Percentiles rank a stretch among this genome's conserved stretches.
phyloP scores from a whole-genome alignment of 2,888 invertebrate genomes.

The Metopia argyrocephala region DNA sequence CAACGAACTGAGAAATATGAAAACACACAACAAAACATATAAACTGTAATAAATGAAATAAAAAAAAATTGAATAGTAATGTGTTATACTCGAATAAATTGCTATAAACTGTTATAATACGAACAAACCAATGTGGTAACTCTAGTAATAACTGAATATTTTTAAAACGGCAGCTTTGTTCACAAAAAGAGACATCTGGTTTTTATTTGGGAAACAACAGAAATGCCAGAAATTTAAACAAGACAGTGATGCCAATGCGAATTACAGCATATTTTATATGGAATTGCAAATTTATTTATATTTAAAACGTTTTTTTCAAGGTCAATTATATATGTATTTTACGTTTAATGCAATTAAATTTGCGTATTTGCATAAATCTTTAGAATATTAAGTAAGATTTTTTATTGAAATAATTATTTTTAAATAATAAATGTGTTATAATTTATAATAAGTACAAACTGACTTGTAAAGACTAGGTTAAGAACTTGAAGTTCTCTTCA shows the following conservation, averaged over 20 bases:
- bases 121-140: background rate
- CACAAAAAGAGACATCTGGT: background rate
- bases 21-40: background rate
- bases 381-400: background rate
- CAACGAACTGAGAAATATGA: background rate
- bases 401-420: no score
- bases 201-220: background rate
- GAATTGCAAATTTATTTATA: no score
- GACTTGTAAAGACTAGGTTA: constrained; percentile 36
- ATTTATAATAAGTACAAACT: constrained; percentile 1
- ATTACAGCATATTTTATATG: no score
- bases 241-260: no score
- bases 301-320: no score
- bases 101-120: no score
- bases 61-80: background rate
- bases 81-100: background rate
- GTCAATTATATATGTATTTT: no score
- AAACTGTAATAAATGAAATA: background rate
- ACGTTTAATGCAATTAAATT: no score
- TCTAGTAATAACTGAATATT: background rate
- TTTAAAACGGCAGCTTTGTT: background rate
- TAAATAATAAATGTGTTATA: background rate
- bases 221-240: no score
- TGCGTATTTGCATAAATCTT: background rate
- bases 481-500: constrained; percentile 50